These are phyloP conservation scores for Periophthalmodon schlosseri DNA, from an alignment of 2,113 vertebrate species.

Conservation along the genomic window DNA sequence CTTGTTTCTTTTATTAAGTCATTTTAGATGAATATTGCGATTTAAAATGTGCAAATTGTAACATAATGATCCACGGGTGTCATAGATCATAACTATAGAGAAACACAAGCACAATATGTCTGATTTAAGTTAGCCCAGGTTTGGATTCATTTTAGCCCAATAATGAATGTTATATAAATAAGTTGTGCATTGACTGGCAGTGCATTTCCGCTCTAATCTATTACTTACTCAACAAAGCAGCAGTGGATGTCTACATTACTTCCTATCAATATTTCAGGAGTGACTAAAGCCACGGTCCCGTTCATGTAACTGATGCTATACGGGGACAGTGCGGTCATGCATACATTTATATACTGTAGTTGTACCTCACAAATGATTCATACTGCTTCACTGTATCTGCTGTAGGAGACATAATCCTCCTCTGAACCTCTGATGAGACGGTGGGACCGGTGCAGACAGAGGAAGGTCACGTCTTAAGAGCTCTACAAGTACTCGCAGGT, in stretches of 20 bases:
- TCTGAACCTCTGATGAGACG: background rate
- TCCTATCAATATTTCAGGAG: constrained; percentile 30
- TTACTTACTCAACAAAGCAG: background rate
- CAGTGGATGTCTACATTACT: constrained; percentile 4
- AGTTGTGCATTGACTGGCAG: no score
- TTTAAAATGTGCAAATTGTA: no score
- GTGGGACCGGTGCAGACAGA: background rate
- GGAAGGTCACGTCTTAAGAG: background rate
- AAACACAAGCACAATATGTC: no score
- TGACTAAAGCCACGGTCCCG: constrained; percentile 1
- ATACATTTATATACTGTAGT: constrained; percentile 3
- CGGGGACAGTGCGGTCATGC: background rate
- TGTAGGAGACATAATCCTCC: background rate
- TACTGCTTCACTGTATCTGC: background rate
- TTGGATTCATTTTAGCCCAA: no score
- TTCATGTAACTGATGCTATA: constrained; percentile 5
- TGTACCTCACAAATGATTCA: constrained; percentile 3
- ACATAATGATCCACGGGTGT: no score
- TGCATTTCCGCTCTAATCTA: no score
- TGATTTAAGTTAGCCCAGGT: no score
- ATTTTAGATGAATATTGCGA: no score
- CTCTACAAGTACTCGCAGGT: background rate
- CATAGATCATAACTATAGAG: no score
- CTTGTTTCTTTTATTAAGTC: no score
- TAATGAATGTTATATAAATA: no score